Base-by-base conservation (phyloP, 2,797 vertebrate genomes). In the Echeneis naucrates region DNA sequence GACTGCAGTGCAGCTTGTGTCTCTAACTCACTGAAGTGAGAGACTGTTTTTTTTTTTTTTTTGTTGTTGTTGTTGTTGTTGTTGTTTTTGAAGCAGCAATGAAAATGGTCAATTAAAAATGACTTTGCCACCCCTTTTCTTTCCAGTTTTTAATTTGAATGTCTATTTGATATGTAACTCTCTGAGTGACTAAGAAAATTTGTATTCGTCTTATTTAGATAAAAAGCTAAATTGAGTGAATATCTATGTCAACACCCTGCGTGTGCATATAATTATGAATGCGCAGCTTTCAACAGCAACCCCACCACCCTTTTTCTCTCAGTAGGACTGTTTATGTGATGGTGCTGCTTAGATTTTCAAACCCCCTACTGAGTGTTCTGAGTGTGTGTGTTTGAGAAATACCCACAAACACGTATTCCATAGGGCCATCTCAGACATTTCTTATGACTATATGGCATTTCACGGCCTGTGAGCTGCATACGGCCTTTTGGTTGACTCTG, bases 371-470 rank as follows among this genome's bases (percentile, higher is more conserved):
- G 80, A 50, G 61, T 72, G 68, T 68, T 64, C 47, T 66, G 67
- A 19, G 51, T 78, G 67, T 64, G 67, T 64, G 50, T 75, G 38
- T 79, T 65, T 77, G 72, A 73, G 27, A 78, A 78, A 77, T 33
- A 66, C 72, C 66, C 71, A 55, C 60, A 72, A 10, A 48, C 57
- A 44, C 52, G 64, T 52, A 67, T 60, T 80, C 72, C 62, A 61
- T 76, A 40, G 59, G 63, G 70, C 56, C 56, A 4, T 37, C 59
- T 56, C 62, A 53, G 42, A 64, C n/a, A 0, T 77, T 71, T 72
- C 52, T 47, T 52, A 53, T 37, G 55, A 63, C 38, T 61, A 50
- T 61, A 19, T 51, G 57, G 80, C 84, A 76, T 60, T 74, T n/a
- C n/a, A n/a, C n/a, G n/a, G n/a, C n/a, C n/a, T n/a, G n/a, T n/a